phyloP scores from a whole-genome alignment of 2,797 vertebrate species.

The Antrozous pallidus region DNA sequence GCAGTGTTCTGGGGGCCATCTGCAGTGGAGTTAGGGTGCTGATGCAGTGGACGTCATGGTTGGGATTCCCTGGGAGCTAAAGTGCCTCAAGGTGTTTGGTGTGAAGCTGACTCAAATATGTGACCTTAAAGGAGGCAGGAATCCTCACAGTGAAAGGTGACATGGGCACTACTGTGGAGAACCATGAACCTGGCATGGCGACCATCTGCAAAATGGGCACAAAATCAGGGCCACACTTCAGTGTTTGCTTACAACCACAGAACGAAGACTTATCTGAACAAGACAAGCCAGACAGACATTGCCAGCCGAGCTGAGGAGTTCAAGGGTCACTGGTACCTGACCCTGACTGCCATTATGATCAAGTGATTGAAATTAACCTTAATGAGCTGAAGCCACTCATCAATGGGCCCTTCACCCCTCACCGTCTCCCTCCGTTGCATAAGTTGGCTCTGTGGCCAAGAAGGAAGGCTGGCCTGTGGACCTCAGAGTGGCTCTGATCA shows the following conservation, averaged over 20 bases:
- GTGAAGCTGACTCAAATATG: conserved; percentile 94
- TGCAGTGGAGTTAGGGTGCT: conserved; percentile 98
- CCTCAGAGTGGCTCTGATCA: conserved; percentile 95
- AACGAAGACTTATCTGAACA: conserved; percentile 93
- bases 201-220: conserved; percentile 99
- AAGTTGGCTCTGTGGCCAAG: conserved; percentile 89
- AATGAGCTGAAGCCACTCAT: conserved; percentile 94
- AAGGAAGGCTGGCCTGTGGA: conserved; percentile 94
- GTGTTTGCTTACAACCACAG: conserved; percentile 95
- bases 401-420: conserved; percentile 97
- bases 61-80: conserved; percentile 98
- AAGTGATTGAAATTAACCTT: conserved; percentile 94
- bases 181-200: conserved; percentile 97
- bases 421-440: conserved; percentile 91
- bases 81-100: conserved; percentile 97
- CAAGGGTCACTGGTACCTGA: conserved; percentile 90
- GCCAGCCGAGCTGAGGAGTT: conserved; percentile 87
- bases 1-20: conserved; percentile 92
- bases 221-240: conserved; percentile 94
- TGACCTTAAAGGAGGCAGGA: conserved; percentile 96
- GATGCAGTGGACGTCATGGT: conserved; percentile 99
- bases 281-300: conserved; percentile 93
- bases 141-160: conserved; percentile 97
- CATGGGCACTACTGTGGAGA: conserved; percentile 95
- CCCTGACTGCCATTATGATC: conserved; percentile 92